These are phyloP conservation scores for Macroglossus sobrinus DNA, from an alignment of 2,113 vertebrate species.

Conservation along the genomic window DNA sequence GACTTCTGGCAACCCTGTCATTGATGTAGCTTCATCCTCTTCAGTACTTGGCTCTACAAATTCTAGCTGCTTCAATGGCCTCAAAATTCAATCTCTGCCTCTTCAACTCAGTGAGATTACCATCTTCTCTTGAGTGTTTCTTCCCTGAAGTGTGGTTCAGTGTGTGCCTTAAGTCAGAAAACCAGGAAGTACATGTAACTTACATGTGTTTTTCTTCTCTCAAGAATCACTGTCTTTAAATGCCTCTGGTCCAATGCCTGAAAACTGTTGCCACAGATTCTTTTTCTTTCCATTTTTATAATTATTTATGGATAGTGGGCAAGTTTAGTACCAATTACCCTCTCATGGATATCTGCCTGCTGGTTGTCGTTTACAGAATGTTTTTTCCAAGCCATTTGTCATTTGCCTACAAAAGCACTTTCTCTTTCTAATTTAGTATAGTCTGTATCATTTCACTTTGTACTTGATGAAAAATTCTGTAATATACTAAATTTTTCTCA, in stretches of 20 bases:
- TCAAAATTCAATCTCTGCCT: neutral
- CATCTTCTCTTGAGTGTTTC: neutral
- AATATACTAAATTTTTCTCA: neutral
- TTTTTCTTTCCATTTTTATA: neutral
- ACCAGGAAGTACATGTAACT: neutral
- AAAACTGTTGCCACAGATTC: neutral
- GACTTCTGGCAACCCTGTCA: neutral
- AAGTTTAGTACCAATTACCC: neutral
- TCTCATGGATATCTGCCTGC: neutral
- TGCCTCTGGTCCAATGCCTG: neutral
- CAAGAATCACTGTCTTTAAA: neutral
- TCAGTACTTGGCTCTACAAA: neutral
- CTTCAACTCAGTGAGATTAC: neutral
- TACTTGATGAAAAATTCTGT: neutral
- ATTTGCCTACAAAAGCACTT: neutral
- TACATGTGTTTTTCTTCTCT: neutral
- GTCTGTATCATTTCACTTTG: neutral
- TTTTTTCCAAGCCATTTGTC: neutral
- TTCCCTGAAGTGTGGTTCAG: neutral
- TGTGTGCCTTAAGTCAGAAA: neutral
- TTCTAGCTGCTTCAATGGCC: neutral
- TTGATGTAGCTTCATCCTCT: neutral
- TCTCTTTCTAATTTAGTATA: neutral
- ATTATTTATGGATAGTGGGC: conserved; percentile 11
- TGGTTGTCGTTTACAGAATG: neutral